A percentile compares a stretch with the other conserved stretches of the same genome.
Conservation (phyloP, 2,888 invertebrate species). For the Vannuccia rotundouncinata region DNA sequence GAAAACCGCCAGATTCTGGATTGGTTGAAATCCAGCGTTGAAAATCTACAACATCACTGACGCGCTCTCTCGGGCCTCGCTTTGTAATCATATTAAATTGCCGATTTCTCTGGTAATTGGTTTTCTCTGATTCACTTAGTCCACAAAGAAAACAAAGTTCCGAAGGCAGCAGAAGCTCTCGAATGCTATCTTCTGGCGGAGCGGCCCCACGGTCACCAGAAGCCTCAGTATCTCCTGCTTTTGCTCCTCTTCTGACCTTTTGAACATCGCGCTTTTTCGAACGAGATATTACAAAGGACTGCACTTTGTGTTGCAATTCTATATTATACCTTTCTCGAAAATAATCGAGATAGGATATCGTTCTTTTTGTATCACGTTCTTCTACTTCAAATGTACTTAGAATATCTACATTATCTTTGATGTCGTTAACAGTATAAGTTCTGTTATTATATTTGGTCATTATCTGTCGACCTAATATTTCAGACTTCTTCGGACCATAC, state of each 20-base stretch:
- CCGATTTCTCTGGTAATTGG: slow-evolving; percentile 64
- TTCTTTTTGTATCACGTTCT: no score
- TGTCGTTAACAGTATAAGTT: slow-evolving; percentile 76
- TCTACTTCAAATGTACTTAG: slow-evolving; percentile 63
- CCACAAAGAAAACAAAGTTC: slow-evolving; percentile 76
- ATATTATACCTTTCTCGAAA: slow-evolving; percentile 63
- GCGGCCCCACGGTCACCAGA: slow-evolving; percentile 61
- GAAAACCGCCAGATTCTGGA: neutral
- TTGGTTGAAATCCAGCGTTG: slow-evolving; percentile 59
- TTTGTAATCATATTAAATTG: slow-evolving; percentile 69
- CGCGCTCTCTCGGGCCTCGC: slow-evolving; percentile 62
- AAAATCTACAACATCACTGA: slow-evolving; percentile 64
- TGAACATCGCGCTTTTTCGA: slow-evolving; percentile 60
- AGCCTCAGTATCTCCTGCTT: slow-evolving; percentile 51
- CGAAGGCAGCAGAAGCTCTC: slow-evolving; percentile 68
- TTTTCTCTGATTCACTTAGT: slow-evolving; percentile 52
- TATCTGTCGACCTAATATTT: slow-evolving; percentile 42
- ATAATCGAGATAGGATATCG: slow-evolving; percentile 33
- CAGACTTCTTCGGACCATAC: neutral
- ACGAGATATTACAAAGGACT: slow-evolving; percentile 73
- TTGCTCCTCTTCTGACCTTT: slow-evolving; percentile 57
- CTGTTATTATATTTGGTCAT: slow-evolving; percentile 73
- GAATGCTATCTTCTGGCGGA: slow-evolving; percentile 51
- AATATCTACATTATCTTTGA: slow-evolving; percentile 71
- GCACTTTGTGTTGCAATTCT: slow-evolving; percentile 62